These are phyloP conservation scores for Phalera bucephala DNA, from an alignment of 2,888 invertebrate genomes.

Conservation along the genomic window DNA sequence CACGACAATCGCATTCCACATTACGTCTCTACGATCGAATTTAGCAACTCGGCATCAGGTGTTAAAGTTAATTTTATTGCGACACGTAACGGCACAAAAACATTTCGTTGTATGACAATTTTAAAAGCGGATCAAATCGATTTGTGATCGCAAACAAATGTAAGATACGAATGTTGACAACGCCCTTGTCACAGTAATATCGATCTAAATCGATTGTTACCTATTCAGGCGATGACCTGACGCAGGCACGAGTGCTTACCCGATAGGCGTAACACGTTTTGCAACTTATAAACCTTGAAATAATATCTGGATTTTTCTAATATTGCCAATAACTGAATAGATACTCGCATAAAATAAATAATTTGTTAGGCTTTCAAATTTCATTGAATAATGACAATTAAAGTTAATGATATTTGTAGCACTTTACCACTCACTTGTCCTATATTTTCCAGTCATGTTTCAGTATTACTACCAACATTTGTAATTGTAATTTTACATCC, in stretches of 20 bases:
- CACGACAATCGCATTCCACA: conserved; percentile 72
- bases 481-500: background rate
- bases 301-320: background rate
- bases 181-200: conserved; percentile 63
- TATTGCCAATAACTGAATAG: background rate
- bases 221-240: conserved; percentile 34
- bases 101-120: conserved; percentile 58
- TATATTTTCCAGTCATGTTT: background rate
- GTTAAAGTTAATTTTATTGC: conserved; percentile 56
- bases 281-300: conserved; percentile 8
- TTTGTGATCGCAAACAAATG: conserved; percentile 56
- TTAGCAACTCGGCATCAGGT: conserved; percentile 53
- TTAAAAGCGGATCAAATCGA: conserved; percentile 76
- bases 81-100: conserved; percentile 38
- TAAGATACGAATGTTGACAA: conserved; percentile 68
- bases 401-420: background rate
- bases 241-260: conserved; percentile 24
- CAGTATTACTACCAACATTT: background rate
- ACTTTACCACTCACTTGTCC: conserved; percentile 1
- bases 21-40: conserved; percentile 54
- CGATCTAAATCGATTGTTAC: conserved; percentile 35
- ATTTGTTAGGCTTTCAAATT: conserved; percentile 2
- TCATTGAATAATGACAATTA: background rate
- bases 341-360: background rate
- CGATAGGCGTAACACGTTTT: conserved; percentile 4